phyloP scores from a whole-genome alignment of 1,140 invertebrate genomes.

The Mesaphorura yosii region DNA sequence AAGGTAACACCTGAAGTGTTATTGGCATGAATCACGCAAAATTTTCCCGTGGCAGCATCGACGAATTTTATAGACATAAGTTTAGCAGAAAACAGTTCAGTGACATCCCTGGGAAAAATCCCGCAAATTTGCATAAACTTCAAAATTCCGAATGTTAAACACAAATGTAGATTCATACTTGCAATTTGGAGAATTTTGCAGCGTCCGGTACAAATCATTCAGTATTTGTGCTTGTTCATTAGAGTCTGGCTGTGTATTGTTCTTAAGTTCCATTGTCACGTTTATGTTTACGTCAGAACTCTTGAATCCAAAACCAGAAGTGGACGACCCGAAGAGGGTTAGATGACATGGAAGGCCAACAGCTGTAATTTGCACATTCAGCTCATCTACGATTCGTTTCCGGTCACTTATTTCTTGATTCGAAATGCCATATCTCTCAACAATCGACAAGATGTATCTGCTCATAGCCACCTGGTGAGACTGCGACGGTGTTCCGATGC shows the following conservation, averaged over 20 bases:
- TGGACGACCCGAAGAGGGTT: constrained; percentile 25
- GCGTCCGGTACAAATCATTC: not conserved
- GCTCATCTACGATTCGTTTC: not conserved
- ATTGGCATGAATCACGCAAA: constrained; percentile 18
- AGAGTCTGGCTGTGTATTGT: no score
- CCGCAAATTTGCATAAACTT: not conserved
- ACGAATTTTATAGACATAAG: constrained; percentile 11
- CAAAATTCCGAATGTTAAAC: constrained; percentile 5
- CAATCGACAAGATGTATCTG: not conserved
- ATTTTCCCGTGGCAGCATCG: constrained; percentile 2
- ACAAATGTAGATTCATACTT: constrained; percentile 2
- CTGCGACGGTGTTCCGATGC: not conserved
- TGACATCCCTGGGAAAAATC: constrained; percentile 14
- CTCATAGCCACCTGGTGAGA: not conserved
- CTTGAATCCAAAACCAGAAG: constrained; percentile 24
- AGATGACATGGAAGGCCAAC: not conserved
- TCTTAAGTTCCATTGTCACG: constrained; percentile 2
- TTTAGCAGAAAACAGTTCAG: constrained; percentile 16
- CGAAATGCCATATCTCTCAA: constrained; percentile 1
- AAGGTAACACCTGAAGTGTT: constrained; percentile 16
- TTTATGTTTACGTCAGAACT: constrained; percentile 28
- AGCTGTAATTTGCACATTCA: not conserved
- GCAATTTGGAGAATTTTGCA: constrained; percentile 9
- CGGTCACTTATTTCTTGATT: not conserved
- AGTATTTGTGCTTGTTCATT: no score